Percentiles rank a stretch among this genome's conserved stretches.
Conservation (phyloP, 2,888 invertebrate species). For the Imbricaverruca yamaguchii region DNA sequence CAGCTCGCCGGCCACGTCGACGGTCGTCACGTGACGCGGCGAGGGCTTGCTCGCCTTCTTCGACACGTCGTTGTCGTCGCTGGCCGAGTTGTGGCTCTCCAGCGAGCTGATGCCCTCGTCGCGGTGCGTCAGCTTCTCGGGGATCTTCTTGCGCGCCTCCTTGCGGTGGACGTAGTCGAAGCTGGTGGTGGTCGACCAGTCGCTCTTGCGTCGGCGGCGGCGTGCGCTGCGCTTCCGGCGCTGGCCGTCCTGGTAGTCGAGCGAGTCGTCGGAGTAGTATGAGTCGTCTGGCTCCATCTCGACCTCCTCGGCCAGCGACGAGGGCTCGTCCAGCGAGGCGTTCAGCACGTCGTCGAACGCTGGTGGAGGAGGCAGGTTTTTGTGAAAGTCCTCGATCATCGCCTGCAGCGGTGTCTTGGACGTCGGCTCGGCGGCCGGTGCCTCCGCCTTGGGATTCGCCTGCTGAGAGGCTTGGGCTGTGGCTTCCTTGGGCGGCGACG, state of each 20-base stretch:
- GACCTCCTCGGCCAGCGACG: conserved; percentile 39
- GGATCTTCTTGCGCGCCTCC: conserved; percentile 10
- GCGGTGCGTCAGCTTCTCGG: not conserved
- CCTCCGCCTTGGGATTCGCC: conserved; percentile 22
- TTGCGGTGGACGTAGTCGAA: conserved; percentile 15
- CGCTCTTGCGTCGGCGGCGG: conserved; percentile 16
- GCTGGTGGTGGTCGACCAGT: conserved; percentile 20
- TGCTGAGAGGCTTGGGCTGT: conserved; percentile 24
- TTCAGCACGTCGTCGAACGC: conserved; percentile 21
- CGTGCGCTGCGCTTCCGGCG: not conserved
- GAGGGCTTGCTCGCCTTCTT: conserved; percentile 68
- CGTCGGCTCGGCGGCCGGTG: not conserved
- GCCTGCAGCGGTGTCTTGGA: conserved; percentile 30
- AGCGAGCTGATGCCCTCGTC: conserved; percentile 22
- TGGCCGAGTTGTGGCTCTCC: conserved; percentile 22
- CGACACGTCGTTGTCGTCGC: conserved; percentile 30
- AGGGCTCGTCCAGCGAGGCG: not conserved
- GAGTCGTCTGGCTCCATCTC: conserved; percentile 46
- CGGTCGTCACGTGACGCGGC: conserved; percentile 60
- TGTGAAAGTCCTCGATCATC: conserved; percentile 32
- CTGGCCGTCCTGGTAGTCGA: conserved; percentile 38
- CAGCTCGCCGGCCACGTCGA: conserved; percentile 38
- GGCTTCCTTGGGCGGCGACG: conserved; percentile 28
- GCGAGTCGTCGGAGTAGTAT: conserved; percentile 69
- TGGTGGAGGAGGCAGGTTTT: conserved; percentile 29